Evolutionary conservation across 2,113 vertebrate genomes (phyloP).

Genomic region (Crotalus tigris): DNA sequence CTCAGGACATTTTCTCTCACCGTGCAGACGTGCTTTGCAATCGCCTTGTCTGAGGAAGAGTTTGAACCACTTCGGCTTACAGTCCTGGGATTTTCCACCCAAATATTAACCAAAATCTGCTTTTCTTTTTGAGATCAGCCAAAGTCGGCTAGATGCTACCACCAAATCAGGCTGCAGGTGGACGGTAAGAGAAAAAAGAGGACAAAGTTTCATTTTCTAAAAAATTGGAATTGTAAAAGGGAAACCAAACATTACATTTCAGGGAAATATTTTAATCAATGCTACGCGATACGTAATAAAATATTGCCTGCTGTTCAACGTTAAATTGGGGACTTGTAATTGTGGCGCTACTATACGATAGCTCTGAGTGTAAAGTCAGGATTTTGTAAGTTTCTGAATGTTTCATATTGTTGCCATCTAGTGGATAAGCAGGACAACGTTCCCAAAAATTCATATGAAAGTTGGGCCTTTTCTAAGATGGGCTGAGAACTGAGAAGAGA

Average conservation of each 20-base stretch:
- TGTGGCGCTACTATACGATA: background rate
- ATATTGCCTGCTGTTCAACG: too few species aligned
- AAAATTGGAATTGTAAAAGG: background rate
- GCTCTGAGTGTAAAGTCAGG: background rate
- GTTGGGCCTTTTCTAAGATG: background rate
- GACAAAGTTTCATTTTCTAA: background rate
- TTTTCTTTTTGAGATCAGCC: background rate
- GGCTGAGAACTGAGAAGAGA: background rate
- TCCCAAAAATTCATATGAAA: background rate
- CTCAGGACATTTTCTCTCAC: background rate
- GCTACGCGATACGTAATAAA: background rate
- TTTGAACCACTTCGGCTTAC: background rate
- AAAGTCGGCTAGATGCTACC: background rate
- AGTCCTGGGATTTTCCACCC: background rate
- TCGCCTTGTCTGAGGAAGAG: background rate
- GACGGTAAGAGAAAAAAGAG: background rate
- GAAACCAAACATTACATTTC: background rate
- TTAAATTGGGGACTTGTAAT: background rate
- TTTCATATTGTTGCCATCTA: conserved; percentile 4
- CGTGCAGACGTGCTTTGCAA: background rate
- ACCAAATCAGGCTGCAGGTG: background rate
- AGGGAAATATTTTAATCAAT: background rate
- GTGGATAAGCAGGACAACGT: background rate
- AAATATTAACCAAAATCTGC: background rate
- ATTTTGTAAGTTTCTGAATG: background rate